Base-by-base conservation (phyloP, 1,140 invertebrate genomes). In the Bombus waltoni region DNA sequence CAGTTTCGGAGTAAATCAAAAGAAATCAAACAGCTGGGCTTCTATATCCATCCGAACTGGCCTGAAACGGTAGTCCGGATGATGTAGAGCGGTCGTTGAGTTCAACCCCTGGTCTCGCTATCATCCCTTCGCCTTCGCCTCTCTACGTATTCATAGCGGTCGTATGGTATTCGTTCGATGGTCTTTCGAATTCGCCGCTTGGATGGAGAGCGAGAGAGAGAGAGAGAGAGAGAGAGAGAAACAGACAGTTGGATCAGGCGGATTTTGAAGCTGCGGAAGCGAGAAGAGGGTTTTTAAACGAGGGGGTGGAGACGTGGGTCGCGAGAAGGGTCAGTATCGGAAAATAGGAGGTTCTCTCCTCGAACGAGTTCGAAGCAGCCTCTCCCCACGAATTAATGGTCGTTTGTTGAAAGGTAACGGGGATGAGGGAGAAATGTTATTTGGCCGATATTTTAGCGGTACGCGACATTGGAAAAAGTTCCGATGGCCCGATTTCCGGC, bases 121-220 rank as follows among this genome's bases (percentile, higher is more conserved):
- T 62, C 59, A 62, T 62, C 35, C 32, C 25, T 75, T 15, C 18
- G 57, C 32, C 32, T 35, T n/a, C 35, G 40, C 1, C 59, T 28
- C 25, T 47, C 40, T 91, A 85, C 89, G 88, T 90, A 91, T 91
- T 91, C 90, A 92, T 90, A 74, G 72, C n/a, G 76, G 73, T 62
- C 42, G 10, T 38, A 13, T 32, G 65, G 68, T 86, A 87, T 89
- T 88, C 84, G 87, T 83, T 88, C 85, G 77, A 85, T 91, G 86
- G 85, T 81, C 78, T 73, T n/a, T n/a, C n/a, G 79, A 72, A 80
- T 82, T 53, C 53, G 65, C 22, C 18, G 11, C 35, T 32, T 13
- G 47, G 25, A 40, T 59, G 5, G 25, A 40, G 35, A 40, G 25
- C 11, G 74, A 40, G 74, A 66, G 11, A 35, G 13, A 32, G 4